Evolutionary conservation across 2,888 invertebrate species (phyloP).

Genomic region (Leptinotarsa rubiginosa): DNA sequence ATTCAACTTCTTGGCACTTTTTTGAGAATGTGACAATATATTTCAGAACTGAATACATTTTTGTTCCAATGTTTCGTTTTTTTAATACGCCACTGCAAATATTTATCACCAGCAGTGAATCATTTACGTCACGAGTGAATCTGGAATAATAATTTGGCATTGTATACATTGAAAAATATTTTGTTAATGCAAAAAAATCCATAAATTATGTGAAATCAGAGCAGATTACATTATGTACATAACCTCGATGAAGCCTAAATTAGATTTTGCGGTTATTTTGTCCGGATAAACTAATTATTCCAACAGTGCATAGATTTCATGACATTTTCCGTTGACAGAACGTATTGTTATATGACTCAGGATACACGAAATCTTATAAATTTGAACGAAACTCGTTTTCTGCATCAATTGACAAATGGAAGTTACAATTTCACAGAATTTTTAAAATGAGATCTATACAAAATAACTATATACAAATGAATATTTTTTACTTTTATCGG

Average conservation of each 20-base stretch:
- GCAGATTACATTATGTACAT: constrained; percentile 14
- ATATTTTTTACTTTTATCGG: no score
- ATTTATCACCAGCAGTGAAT: neutral
- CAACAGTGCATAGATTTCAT: neutral
- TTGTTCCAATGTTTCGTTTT: neutral
- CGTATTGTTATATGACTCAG: neutral
- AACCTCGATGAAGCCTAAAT: constrained; percentile 2
- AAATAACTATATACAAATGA: no score
- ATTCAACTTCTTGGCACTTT: no score
- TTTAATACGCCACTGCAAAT: neutral
- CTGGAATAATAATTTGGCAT: neutral
- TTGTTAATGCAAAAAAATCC: constrained; percentile 10
- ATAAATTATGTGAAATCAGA: constrained; percentile 12
- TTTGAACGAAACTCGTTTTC: neutral
- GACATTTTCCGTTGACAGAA: neutral
- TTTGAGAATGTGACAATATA: no score
- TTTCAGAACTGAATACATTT: neutral
- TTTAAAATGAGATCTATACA: no score
- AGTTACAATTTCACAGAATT: neutral
- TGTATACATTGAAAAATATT: constrained; percentile 9
- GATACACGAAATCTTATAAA: neutral
- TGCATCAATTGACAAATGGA: neutral
- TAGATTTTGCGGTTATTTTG: constrained; percentile 13
- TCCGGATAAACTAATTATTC: constrained; percentile 12
- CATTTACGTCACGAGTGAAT: constrained; percentile 2